Evolutionary conservation across 53 echinoderm and acorn worm genomes (phyloP).

Genomic region (Echinometra lucunter): DNA sequence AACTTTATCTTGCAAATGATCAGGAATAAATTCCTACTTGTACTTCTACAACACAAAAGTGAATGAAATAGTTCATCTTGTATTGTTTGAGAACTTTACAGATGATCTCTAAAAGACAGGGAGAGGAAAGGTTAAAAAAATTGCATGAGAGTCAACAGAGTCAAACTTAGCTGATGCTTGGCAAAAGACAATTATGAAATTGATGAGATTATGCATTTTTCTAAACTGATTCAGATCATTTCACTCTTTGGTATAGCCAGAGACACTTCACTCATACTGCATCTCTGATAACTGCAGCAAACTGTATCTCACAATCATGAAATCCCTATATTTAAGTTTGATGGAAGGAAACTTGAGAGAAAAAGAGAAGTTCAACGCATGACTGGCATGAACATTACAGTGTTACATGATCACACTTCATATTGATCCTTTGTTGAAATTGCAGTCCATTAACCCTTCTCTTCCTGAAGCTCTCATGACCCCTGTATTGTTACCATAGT

Average conservation of each 20-base stretch:
- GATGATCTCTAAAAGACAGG: not conserved
- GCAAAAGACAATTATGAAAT: not conserved
- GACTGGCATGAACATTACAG: not conserved
- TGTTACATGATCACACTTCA: not conserved
- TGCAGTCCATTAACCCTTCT: constrained; percentile 40
- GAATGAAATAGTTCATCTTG: not conserved
- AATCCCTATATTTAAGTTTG: not conserved
- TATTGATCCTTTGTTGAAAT: constrained; percentile 1
- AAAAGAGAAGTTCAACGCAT: not conserved
- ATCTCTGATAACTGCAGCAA: no score
- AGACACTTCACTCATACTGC: not conserved
- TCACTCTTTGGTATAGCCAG: not conserved
- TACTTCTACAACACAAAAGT: not conserved
- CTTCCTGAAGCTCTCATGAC: constrained; percentile 64
- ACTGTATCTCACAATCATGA: no score
- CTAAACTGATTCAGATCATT: not conserved
- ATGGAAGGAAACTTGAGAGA: not conserved
- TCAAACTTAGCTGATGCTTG: no score
- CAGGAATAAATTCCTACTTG: not conserved
- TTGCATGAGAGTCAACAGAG: no score
- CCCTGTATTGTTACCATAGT: constrained; percentile 21
- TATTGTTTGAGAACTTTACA: constrained; percentile 6
- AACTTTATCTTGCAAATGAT: not conserved
- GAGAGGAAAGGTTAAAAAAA: not conserved
- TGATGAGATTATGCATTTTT: not conserved